Conservation (phyloP, 2,888 invertebrate species). For the Odontomyia ornata region DNA sequence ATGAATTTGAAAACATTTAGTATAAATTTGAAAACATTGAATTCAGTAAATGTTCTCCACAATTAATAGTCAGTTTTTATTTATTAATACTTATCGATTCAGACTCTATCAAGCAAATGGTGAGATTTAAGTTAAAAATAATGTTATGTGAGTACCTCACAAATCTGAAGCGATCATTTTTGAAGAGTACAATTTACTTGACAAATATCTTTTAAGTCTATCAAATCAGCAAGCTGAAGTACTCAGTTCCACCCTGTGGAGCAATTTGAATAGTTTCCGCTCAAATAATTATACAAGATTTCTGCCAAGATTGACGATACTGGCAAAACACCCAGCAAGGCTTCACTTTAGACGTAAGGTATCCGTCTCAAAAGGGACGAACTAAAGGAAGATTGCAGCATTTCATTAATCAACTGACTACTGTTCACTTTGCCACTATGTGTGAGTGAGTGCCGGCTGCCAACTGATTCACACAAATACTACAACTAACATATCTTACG, state of each 20-base stretch:
- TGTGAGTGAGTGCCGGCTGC: not conserved
- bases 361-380: constrained; percentile 22
- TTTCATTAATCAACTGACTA: constrained; percentile 41
- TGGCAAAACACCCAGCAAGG: not conserved
- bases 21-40: no score
- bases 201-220: no score
- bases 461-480: no score
- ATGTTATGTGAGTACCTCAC: no score
- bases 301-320: not conserved
- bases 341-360: constrained; percentile 1
- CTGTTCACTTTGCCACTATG: not conserved
- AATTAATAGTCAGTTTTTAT: no score
- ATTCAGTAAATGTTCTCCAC: no score
- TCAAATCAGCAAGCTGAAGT: not conserved
- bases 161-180: no score
- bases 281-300: constrained; percentile 27
- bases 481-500: not conserved
- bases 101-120: no score
- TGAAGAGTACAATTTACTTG: no score
- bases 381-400: constrained; percentile 24
- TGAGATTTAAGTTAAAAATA: no score
- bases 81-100: no score
- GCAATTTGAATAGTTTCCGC: constrained; percentile 42
- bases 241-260: constrained; percentile 9
- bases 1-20: no score